These are phyloP conservation scores for Poeciliopsis gracilis DNA, from an alignment of 2,797 vertebrate genomes.

Conservation along the genomic window DNA sequence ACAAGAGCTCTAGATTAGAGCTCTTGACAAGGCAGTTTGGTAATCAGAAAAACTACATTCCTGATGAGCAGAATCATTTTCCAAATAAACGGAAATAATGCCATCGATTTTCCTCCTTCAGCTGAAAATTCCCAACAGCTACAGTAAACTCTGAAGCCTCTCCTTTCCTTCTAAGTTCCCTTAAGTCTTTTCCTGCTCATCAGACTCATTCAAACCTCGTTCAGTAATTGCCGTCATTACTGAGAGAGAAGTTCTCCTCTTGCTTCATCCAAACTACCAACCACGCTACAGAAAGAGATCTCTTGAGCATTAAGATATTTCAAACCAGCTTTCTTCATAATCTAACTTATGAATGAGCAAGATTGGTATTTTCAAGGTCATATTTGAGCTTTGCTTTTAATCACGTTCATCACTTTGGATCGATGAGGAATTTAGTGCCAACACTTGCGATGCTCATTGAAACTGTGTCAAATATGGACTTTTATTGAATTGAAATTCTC, in stretches of 20 bases:
- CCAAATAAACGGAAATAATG: background rate
- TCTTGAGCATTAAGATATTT: background rate
- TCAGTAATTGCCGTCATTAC: background rate
- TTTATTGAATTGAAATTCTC: background rate
- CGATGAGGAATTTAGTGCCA: background rate
- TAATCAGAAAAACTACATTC: background rate
- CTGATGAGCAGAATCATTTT: background rate
- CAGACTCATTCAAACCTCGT: background rate
- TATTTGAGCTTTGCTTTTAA: background rate
- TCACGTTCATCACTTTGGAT: background rate
- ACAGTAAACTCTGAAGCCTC: background rate
- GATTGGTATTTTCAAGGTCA: background rate
- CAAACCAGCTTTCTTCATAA: background rate
- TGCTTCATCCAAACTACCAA: background rate
- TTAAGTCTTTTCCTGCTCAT: background rate
- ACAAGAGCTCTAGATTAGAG: too few species aligned
- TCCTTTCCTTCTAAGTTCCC: background rate
- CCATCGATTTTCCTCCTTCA: slow-evolving; percentile 2
- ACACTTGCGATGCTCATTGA: background rate
- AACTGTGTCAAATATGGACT: background rate
- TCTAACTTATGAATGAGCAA: background rate
- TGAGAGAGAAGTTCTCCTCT: background rate
- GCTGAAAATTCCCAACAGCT: background rate
- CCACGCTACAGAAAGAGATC: background rate
- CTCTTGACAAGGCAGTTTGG: background rate